These are phyloP conservation scores for Anseranas semipalmata DNA, from an alignment of 2,113 vertebrate genomes.

Conservation along the genomic window DNA sequence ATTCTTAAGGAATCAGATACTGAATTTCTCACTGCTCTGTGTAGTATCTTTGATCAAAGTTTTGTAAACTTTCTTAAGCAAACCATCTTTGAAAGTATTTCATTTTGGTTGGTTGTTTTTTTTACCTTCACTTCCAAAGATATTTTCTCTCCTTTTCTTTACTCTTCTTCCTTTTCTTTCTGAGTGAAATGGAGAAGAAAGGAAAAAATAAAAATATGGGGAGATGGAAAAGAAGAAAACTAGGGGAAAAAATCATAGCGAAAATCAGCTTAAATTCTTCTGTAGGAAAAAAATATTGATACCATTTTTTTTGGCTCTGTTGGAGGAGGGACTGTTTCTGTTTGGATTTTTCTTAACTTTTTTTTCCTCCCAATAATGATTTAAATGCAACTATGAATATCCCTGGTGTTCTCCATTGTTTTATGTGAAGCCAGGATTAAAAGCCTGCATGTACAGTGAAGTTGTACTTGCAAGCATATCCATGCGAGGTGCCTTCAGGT, in stretches of 20 bases:
- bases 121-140: neutral
- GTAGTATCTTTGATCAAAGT: neutral
- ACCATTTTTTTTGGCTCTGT: neutral
- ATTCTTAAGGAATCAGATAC: neutral
- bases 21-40: neutral
- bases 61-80: neutral
- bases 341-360: neutral
- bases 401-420: neutral
- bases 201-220: neutral
- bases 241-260: neutral
- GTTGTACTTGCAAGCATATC: neutral
- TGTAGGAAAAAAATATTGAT: neutral
- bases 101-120: neutral
- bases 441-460: neutral
- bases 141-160: neutral
- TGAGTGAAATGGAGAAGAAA: neutral
- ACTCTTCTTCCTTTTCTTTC: neutral
- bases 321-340: neutral
- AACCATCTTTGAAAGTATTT: neutral
- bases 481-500: neutral
- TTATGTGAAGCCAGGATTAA: neutral
- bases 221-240: neutral
- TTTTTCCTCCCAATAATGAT: neutral
- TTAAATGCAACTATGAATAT: neutral
- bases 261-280: neutral